Evolutionary conservation across 1,140 invertebrate genomes (phyloP), one percentile per base, ranked within the genome.

Genomic region (Hypsibius dujardini): DNA sequence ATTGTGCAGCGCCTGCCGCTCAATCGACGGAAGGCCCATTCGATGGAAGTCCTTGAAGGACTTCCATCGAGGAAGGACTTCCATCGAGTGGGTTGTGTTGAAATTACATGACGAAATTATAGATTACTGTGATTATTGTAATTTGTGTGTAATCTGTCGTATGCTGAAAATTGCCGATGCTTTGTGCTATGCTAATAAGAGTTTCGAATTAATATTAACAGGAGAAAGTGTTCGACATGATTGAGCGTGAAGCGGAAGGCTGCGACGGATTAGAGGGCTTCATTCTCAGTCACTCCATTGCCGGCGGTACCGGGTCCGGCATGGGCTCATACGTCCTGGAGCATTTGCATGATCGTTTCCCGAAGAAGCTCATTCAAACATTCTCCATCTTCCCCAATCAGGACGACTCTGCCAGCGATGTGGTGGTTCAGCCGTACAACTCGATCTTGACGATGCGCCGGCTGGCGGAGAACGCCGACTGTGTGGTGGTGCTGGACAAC

Each of bases 371-470:
- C 1, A 90, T 98, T 40, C 90, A 98, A 82, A 98, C 95, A 0
- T 99, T 98, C 79, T 98, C 94, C 77, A 95, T 98, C 0, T 98
- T 99, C 80, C 95, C 95, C 1, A 98, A 97, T 82, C 88, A 95
- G 78, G 92, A 96, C 83, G 92, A 97, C 74, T 86, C 78, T 60
- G 75, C 75, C 76, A 91, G 92, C 79, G 95, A 98, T 82, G 95
- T 99, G 40, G 94, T 99, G 0, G 95, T 99, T 1, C 95, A 98
- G 78, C 96, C 96, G 0, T 99, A 99, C 81, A 99, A 99, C 81
- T 97, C 94, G 0, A 79, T 98, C 46, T 81, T 99, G 2, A 98
- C 95, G 0, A 80, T 98, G 28, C 95, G 95, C 80, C 84, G 95
- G 70, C 82, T 99, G 42, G 96, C 92, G 0, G 88, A 94, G 77